Conservation (phyloP, 2,888 invertebrate species). For the Kuschelorhynchus macadamiae region DNA sequence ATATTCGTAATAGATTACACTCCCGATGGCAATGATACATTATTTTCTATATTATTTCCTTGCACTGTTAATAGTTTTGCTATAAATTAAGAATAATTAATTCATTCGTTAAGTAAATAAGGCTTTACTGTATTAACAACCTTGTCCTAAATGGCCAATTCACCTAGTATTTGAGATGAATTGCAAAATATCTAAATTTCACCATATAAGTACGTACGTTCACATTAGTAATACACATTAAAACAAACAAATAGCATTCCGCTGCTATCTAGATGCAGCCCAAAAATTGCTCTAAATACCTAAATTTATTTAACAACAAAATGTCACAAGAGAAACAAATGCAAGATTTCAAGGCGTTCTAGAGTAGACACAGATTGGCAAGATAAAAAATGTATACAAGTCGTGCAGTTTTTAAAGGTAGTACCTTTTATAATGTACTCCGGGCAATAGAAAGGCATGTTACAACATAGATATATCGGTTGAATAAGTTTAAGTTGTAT, state of each 20-base stretch:
- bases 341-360: constrained; percentile 29
- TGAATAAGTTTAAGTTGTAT: constrained; percentile 31
- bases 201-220: constrained; percentile 31
- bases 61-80: no score
- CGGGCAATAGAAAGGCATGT: constrained; percentile 24
- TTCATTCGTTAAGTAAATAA: no score
- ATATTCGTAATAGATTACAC: no score
- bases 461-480: constrained; percentile 22
- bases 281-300: constrained; percentile 39
- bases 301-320: constrained; percentile 23
- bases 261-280: constrained; percentile 25
- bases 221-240: constrained; percentile 30
- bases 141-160: constrained; percentile 24
- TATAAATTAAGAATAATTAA: no score
- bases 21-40: no score
- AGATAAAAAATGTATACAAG: constrained; percentile 29
- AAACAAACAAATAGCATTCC: constrained; percentile 7
- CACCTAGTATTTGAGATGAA: constrained; percentile 37
- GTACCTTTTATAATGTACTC: constrained; percentile 19
- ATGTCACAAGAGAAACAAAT: constrained; percentile 35
- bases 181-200: constrained; percentile 31
- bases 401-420: constrained; percentile 36
- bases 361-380: constrained; percentile 23
- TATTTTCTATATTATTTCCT: no score
- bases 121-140: no score